These are phyloP conservation scores for Tokudaia tokunoshimensis DNA, from an alignment of 2,797 vertebrate genomes.

Conservation along the genomic window DNA sequence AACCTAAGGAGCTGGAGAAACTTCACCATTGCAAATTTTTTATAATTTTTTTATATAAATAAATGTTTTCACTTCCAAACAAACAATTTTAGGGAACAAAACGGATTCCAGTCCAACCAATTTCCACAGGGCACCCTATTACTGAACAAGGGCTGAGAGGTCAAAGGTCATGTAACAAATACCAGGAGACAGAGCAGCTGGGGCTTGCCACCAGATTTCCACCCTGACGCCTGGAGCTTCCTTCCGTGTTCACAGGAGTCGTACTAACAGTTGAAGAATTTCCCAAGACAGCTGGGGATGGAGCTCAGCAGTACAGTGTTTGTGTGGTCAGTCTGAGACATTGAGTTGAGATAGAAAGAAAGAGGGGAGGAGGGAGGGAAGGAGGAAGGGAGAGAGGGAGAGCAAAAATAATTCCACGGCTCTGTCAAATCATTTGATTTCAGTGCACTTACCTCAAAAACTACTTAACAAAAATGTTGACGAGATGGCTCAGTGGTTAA, in stretches of 20 bases:
- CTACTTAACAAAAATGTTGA: not conserved
- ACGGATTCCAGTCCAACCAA: not conserved
- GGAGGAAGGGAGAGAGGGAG: not conserved
- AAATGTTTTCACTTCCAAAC: slow-evolving; percentile 33
- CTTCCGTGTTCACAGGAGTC: not conserved
- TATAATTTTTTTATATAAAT: not conserved
- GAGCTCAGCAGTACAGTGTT: not conserved
- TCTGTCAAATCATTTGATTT: not conserved
- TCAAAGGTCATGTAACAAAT: not conserved
- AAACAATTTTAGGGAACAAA: slow-evolving; percentile 16
- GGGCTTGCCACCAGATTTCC: not conserved
- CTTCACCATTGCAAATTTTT: not conserved
- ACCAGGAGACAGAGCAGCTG: not conserved
- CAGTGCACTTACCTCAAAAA: not conserved
- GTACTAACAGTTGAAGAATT: not conserved
- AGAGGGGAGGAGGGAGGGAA: too few species aligned
- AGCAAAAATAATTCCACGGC: not conserved
- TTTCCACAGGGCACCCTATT: not conserved
- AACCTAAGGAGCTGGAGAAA: not conserved
- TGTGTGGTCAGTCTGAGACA: not conserved
- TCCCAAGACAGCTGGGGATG: not conserved
- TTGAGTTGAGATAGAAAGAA: not conserved
- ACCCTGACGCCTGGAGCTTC: not conserved
- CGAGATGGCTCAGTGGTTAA: not conserved
- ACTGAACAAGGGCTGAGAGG: not conserved